Conservation (phyloP, 1,140 invertebrate species). For the Gryon sp. region DNA sequence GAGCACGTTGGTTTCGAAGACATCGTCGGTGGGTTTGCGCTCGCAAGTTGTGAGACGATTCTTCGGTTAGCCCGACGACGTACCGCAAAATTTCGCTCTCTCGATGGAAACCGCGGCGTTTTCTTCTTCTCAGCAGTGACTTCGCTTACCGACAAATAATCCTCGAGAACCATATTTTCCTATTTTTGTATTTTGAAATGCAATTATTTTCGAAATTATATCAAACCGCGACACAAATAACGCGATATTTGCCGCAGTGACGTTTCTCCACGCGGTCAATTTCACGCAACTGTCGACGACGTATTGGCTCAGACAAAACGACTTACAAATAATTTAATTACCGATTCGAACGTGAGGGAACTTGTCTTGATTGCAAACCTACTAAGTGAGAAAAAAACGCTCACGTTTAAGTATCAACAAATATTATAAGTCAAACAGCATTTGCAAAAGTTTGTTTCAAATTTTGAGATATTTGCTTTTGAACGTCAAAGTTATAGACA, state of each 20-base stretch:
- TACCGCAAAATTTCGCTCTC: constrained; percentile 84
- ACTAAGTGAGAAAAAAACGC: background rate
- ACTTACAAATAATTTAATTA: constrained; percentile 43
- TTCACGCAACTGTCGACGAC: constrained; percentile 2
- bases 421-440: too few species aligned
- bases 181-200: too few species aligned
- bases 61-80: constrained; percentile 73
- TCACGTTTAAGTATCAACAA: background rate
- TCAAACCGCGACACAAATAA: constrained; percentile 14
- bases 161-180: constrained; percentile 74
- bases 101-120: constrained; percentile 84
- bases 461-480: too few species aligned
- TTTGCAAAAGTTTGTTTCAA: too few species aligned
- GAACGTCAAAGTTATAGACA: too few species aligned
- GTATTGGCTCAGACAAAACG: constrained; percentile 33
- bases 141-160: constrained; percentile 76
- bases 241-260: constrained; percentile 10
- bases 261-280: constrained; percentile 2
- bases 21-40: constrained; percentile 46
- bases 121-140: constrained; percentile 78
- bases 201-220: too few species aligned
- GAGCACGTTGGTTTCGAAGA: constrained; percentile 25
- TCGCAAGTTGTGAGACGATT: constrained; percentile 47
- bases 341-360: constrained; percentile 8
- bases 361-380: constrained; percentile 3